Evolutionary conservation across 1,140 invertebrate species (phyloP).

Genomic region (Sitodiplosis mosellana): DNA sequence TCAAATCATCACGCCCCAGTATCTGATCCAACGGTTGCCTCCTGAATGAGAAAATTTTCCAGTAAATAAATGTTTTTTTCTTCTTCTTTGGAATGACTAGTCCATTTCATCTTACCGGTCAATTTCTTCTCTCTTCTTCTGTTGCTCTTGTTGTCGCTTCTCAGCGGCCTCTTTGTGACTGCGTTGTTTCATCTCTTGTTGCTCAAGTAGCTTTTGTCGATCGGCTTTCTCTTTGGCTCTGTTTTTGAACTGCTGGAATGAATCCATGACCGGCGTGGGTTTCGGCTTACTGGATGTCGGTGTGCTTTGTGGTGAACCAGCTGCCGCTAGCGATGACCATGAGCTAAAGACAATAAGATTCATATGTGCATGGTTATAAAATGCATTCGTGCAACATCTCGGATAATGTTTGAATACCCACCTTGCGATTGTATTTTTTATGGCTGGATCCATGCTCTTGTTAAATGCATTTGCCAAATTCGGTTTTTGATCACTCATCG

Average conservation of each 20-base stretch:
- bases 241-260: constrained; percentile 73
- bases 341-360: constrained; percentile 51
- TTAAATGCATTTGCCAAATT: too few species aligned
- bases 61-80: not conserved
- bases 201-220: constrained; percentile 69
- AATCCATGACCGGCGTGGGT: constrained; percentile 42
- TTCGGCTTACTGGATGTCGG: constrained; percentile 38
- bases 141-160: constrained; percentile 25
- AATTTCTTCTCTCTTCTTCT: constrained; percentile 16
- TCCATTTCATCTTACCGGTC: constrained; percentile 46
- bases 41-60: constrained; percentile 15
- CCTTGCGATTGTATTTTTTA: constrained; percentile 3
- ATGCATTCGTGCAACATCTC: constrained; percentile 49
- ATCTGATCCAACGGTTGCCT: constrained; percentile 26
- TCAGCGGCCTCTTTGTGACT: constrained; percentile 70
- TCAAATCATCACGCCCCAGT: constrained; percentile 30
- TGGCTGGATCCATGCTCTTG: constrained; percentile 1
- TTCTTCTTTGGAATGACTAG: constrained; percentile 42
- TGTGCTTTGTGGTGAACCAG: constrained; percentile 48
- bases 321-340: constrained; percentile 79
- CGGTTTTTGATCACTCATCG: too few species aligned
- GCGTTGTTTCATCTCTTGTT: constrained; percentile 49
- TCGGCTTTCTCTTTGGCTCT: constrained; percentile 89
- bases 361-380: too few species aligned
- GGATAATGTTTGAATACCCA: constrained; percentile 43